A percentile compares a stretch with the other conserved stretches of the same genome.
phyloP scores from a whole-genome alignment of 2,888 invertebrate species.

The Lycia hirtaria region DNA sequence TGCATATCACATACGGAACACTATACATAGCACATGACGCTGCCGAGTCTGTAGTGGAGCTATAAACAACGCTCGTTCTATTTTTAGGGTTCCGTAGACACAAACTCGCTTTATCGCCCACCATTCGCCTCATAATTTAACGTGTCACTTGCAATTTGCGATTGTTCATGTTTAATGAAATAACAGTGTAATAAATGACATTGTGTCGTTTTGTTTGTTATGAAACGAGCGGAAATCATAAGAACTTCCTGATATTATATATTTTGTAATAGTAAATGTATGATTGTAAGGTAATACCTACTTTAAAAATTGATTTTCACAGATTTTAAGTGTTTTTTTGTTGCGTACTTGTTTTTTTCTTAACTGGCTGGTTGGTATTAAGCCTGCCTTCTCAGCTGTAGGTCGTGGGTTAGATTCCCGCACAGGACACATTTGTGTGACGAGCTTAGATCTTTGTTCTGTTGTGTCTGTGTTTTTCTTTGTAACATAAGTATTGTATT shows the following conservation, averaged over 20 bases:
- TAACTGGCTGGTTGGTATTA: no score
- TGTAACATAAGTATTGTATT: no score
- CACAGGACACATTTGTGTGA: no score
- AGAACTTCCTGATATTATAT: slow-evolving; percentile 8
- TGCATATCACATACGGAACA: slow-evolving; percentile 2
- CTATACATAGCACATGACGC: slow-evolving; percentile 52
- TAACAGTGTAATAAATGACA: slow-evolving; percentile 8
- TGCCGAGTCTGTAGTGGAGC: slow-evolving; percentile 58
- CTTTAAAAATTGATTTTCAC: neutral
- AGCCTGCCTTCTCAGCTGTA: no score
- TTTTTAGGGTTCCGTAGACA: slow-evolving; percentile 53
- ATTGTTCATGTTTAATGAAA: slow-evolving; percentile 9
- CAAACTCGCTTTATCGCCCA: slow-evolving; percentile 47
- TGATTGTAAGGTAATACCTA: neutral
- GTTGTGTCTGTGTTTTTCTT: no score
- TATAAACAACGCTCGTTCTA: slow-evolving; percentile 56
- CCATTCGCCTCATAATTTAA: slow-evolving; percentile 42
- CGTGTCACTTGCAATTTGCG: slow-evolving; percentile 27
- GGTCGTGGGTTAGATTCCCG: no score
- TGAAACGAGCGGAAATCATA: slow-evolving; percentile 11
- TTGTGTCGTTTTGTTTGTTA: slow-evolving; percentile 6
- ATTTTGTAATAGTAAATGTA: neutral
- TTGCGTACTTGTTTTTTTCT: no score
- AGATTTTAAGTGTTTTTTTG: no score
- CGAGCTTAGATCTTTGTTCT: no score